Base-by-base conservation (phyloP, 64 coral and sea anemone genomes). In the Astreopora myriophthalma region DNA sequence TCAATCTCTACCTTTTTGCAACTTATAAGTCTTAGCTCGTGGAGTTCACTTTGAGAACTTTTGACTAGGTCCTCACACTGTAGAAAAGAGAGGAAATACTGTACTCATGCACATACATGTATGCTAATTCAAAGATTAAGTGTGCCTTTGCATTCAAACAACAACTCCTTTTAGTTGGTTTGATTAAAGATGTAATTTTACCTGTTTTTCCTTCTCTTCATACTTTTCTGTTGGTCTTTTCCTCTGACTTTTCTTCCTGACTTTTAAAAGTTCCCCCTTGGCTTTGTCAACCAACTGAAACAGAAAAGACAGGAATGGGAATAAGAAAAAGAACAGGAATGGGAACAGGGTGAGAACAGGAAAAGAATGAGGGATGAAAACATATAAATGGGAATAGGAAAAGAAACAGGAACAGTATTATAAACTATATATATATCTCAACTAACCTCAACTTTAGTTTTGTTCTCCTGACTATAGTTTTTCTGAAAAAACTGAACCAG, bases 221-320 rank as follows among this genome's bases (percentile, higher is more conserved):
- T 96, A 96, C 75, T 96, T 96, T 33, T 94, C 95, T 87, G 95
- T 94, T 75, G 92, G 68, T 44, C 94, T 96, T 67, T 96, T 96
- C 30, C 95, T 87, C 72, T 96, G 95, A 74, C 95, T 96, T 80
- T 96, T 96, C 57, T 96, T 96, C 30, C 95, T 93, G 7, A 96
- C 83, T 31, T 90, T 96, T n/a, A 90, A 60, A 16, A 96, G 63
- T 55, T 96, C 95, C 79, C 71, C 48, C 51, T 84, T 96, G 7
- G 95, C 95, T 82, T 77, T 94, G 52, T 96, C 95, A 7, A 96
- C 87, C 17, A 77, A 73, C 95, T 96, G 20, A 16, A 20, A 60
- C 16, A 34, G 1, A 68, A 20, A 58, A 64, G 9, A n/a, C 1
- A 26, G 11, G 1, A 68, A 13, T 49, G 5, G 28, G 17, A 6